A percentile compares a stretch with the other conserved stretches of the same genome.
These are phyloP conservation scores for Tylochromis polylepis DNA, from an alignment of 2,113 vertebrate species.

Conservation along the genomic window DNA sequence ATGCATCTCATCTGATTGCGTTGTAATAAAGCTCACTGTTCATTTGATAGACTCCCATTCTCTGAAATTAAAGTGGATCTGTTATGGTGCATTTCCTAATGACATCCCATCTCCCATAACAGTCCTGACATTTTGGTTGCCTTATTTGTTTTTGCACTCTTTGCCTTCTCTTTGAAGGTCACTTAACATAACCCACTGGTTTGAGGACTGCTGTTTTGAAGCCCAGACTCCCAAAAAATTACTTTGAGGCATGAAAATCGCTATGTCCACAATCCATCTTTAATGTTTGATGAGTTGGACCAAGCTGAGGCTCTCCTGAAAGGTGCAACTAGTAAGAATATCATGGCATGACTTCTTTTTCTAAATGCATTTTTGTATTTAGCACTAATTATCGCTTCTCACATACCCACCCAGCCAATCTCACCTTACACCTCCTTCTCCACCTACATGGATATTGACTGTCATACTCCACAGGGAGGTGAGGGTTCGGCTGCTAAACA, in stretches of 20 bases:
- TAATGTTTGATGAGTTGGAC: conserved; percentile 1
- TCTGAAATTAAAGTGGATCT: conserved; percentile 49
- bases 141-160: conserved; percentile 66
- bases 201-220: too few relatives aligned
- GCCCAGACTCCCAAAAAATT: conserved; percentile 22
- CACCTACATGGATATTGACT: neutral
- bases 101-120: conserved; percentile 53
- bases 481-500: neutral
- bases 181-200: neutral
- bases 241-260: conserved; percentile 74
- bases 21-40: conserved; percentile 29
- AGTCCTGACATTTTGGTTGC: conserved; percentile 72
- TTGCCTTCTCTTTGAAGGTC: conserved; percentile 74
- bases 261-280: conserved; percentile 29
- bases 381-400: neutral
- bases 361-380: neutral
- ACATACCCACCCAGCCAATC: neutral
- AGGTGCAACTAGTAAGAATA: neutral
- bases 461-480: neutral
- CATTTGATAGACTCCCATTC: conserved; percentile 29
- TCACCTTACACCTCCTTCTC: neutral
- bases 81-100: conserved; percentile 46
- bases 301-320: neutral
- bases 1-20: conserved; percentile 34
- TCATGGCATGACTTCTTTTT: neutral